Base-by-base conservation (phyloP, 2,888 invertebrate genomes). In the Tolmerus cingulatus region DNA sequence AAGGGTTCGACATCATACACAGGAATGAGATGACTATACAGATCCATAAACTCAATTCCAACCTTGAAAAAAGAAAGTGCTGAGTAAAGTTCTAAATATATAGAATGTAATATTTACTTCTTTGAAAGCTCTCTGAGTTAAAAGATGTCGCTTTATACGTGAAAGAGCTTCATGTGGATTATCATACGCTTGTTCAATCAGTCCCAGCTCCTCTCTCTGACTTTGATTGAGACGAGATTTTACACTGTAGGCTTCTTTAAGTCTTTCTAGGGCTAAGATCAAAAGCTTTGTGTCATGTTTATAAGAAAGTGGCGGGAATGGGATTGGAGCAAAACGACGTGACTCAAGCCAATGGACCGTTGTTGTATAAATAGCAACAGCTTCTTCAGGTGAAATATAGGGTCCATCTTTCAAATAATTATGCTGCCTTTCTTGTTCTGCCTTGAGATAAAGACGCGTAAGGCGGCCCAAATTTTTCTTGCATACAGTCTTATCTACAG, bases 301-400 rank as follows among this genome's bases (percentile, higher is more conserved):
- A 94, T 99, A 99, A 0, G 99, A 99, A 0, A 99, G 94, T 0
- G 99, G 99, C 2, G 99, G 99, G 93, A 99, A 99, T 0, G 99
- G 99, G 90, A 99, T 99, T 0, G 99, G 99, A 0, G 99, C 99
- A 93, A 99, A 99, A 89, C 99, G 95, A 78, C 99, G 94, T 0
- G 98, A 99, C 92, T 99, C 99, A 89, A 99, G 94, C 99, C 99
- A 99, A 93, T 99, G 99, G 0, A 99, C 99, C 1, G 99, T 99
- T 0, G 99, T 99, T 0, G 99, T 99, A 93, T 99, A 99, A 91
- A 99, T 99, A 43, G 99, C 99, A 16, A 99, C 99, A 27, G 99
- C 99, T 94, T 99, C 99, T 93, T 99, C 99, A 0, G 99, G 99
- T 0, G 98, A 98, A 90, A 99, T 98, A 93, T 99, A 99, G 0